Evolutionary conservation across 2,888 invertebrate genomes (phyloP).

Genomic region (Carterocephalus palaemon): DNA sequence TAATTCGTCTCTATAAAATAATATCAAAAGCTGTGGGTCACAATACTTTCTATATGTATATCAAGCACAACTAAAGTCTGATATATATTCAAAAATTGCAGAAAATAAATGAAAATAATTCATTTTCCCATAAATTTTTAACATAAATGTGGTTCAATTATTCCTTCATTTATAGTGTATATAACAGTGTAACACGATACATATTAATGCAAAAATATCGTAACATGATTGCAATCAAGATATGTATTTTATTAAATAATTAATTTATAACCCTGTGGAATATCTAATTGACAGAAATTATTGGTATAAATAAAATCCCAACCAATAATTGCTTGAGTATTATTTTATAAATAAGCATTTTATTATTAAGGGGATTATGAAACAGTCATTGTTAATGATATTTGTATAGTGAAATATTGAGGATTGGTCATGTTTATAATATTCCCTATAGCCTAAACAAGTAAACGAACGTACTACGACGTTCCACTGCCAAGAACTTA

Average conservation of each 20-base stretch:
- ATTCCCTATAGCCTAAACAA: constrained; percentile 20
- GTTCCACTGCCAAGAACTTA: not conserved
- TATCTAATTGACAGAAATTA: constrained; percentile 73
- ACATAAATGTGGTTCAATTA: not conserved
- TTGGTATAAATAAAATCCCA: constrained; percentile 64
- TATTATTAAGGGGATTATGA: constrained; percentile 12
- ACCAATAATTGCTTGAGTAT: constrained; percentile 40
- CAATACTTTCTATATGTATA: constrained; percentile 4
- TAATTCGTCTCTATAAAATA: constrained; percentile 6
- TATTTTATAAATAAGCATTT: constrained; percentile 21
- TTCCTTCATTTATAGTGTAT: not conserved
- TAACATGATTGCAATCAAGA: constrained; percentile 43
- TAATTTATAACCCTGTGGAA: constrained; percentile 70
- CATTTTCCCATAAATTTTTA: not conserved
- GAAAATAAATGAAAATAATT: not conserved
- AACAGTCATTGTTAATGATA: constrained; percentile 17
- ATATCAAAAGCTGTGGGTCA: constrained; percentile 12
- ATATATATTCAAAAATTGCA: not conserved
- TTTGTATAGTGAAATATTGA: constrained; percentile 18
- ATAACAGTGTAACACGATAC: constrained; percentile 3
- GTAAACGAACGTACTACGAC: constrained; percentile 3
- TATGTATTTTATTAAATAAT: constrained; percentile 59
- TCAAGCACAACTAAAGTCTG: constrained; percentile 12
- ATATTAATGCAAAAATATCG: constrained; percentile 12
- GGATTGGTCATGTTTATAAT: constrained; percentile 18